phyloP scores from a whole-genome alignment of 2,888 invertebrate species.

The Drosophila rellima region DNA sequence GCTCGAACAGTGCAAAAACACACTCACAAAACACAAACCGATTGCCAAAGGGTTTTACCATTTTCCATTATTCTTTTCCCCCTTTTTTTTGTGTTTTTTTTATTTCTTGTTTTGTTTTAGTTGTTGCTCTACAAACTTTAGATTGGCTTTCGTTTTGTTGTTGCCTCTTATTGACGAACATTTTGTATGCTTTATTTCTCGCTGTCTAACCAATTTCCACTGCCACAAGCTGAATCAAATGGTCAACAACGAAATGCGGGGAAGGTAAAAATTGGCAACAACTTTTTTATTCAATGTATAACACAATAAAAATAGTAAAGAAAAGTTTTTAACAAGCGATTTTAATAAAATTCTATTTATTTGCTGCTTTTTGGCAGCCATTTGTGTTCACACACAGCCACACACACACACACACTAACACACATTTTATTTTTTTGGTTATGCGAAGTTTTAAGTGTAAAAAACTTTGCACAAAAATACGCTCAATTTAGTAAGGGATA shows the following conservation, averaged over 20 bases:
- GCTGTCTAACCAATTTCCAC: slow-evolving; percentile 74
- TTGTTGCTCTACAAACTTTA: slow-evolving; percentile 55
- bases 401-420: background rate
- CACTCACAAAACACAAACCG: slow-evolving; percentile 44
- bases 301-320: background rate
- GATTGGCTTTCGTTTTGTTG: slow-evolving; percentile 68
- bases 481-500: slow-evolving; percentile 47
- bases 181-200: slow-evolving; percentile 73
- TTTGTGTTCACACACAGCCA: slow-evolving; percentile 32
- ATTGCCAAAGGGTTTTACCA: slow-evolving; percentile 46
- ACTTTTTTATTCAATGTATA: slow-evolving; percentile 12
- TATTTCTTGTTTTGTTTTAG: slow-evolving; percentile 4
- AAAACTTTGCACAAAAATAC: slow-evolving; percentile 39
- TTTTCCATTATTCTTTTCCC: slow-evolving; percentile 9
- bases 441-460: slow-evolving; percentile 37
- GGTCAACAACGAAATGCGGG: slow-evolving; percentile 48
- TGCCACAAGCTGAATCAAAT: slow-evolving; percentile 60
- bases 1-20: background rate
- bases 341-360: slow-evolving; percentile 81
- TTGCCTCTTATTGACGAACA: slow-evolving; percentile 70
- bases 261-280: slow-evolving; percentile 21
- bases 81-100: slow-evolving; percentile 1
- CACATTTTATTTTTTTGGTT: slow-evolving; percentile 21
- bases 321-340: slow-evolving; percentile 78
- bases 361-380: slow-evolving; percentile 61